These are phyloP conservation scores for Brachionus calyciflorus DNA, from an alignment of 1,140 invertebrate genomes.

Conservation along the genomic window DNA sequence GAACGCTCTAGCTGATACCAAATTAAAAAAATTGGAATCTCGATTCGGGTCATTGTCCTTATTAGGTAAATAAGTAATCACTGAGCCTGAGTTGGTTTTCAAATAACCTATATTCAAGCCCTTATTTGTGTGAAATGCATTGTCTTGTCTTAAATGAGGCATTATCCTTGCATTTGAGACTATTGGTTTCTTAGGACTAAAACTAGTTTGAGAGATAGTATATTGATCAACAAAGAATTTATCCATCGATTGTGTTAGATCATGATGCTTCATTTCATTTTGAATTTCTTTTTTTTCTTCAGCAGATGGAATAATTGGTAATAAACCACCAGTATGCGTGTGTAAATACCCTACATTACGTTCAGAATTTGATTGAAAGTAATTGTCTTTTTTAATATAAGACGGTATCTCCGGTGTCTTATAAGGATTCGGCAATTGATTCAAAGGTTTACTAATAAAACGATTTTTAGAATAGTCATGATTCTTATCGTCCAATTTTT, in stretches of 20 bases:
- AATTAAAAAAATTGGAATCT: constrained; percentile 3
- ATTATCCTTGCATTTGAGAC: background rate
- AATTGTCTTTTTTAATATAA: constrained; percentile 31
- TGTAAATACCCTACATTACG: constrained; percentile 36
- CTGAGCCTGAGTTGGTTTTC: background rate
- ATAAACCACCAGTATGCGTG: constrained; percentile 13
- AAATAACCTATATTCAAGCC: constrained; percentile 9
- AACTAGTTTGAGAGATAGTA: background rate
- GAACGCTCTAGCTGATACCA: background rate
- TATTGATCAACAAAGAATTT: background rate
- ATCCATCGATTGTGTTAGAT: background rate
- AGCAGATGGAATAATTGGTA: background rate
- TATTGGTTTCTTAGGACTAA: background rate
- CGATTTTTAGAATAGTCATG: background rate
- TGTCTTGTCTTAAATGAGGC: background rate
- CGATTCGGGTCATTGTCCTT: background rate
- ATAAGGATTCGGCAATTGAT: background rate
- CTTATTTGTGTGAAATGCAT: constrained; percentile 19
- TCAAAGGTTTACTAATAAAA: background rate
- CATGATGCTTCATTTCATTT: background rate
- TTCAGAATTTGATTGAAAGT: constrained; percentile 40
- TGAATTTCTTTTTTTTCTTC: background rate
- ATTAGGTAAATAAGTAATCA: constrained; percentile 18
- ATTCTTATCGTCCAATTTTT: constrained; percentile 30
- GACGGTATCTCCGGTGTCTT: constrained; percentile 14